These are phyloP conservation scores for Elephantulus edwardii DNA, from an alignment of 2,113 vertebrate genomes.

Conservation along the genomic window DNA sequence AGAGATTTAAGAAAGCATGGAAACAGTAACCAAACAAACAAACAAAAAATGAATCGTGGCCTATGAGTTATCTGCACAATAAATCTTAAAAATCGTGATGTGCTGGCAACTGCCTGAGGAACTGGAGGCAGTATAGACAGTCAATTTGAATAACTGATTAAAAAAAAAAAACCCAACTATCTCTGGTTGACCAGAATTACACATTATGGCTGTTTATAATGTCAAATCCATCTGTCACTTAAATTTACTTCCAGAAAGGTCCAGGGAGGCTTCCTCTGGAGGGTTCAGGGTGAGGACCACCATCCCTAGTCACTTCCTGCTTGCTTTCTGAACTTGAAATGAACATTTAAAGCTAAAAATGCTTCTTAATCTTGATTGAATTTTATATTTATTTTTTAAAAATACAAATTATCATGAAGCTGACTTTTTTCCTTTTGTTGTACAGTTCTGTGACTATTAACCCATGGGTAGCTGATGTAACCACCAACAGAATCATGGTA, in stretches of 20 bases:
- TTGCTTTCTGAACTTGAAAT: not conserved
- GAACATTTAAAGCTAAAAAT: not conserved
- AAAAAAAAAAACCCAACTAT: no score
- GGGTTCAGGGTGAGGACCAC: not conserved
- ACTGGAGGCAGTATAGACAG: not conserved
- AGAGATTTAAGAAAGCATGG: not conserved
- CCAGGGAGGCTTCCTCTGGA: not conserved
- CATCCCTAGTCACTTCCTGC: not conserved
- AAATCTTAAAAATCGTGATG: not conserved
- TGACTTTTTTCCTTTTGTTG: not conserved
- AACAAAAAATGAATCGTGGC: not conserved
- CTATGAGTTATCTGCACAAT: not conserved
- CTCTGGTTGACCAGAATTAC: not conserved
- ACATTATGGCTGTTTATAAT: not conserved
- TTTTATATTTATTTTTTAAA: conserved; percentile 8
- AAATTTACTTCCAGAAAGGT: not conserved
- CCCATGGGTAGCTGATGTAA: no score
- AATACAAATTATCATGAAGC: not conserved
- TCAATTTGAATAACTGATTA: conserved; percentile 16
- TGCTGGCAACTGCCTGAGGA: not conserved
- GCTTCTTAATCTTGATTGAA: not conserved
- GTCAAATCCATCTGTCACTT: not conserved
- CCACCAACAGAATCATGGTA: no score
- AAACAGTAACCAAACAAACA: not conserved
- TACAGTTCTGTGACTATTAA: not conserved